Base-by-base conservation (phyloP, 2,888 invertebrate genomes). In the Hanleya hanleyi region DNA sequence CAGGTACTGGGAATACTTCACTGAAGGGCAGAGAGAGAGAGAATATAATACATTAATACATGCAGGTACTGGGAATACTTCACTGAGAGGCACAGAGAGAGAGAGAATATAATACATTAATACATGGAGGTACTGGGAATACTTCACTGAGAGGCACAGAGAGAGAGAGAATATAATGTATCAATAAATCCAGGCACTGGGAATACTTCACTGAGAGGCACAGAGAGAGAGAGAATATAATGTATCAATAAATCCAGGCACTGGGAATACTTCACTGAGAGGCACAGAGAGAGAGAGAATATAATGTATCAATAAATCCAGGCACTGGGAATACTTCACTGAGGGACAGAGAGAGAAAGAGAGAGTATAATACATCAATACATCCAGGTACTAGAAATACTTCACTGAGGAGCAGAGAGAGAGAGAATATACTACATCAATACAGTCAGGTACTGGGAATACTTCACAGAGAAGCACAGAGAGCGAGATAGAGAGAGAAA, bases 1-100 rank as follows among this genome's bases (percentile, higher is more conserved):
- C 71, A 91, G 77, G 73, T 87, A 85, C n/a, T 87, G 86, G 18
- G 87, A 85, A 77, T 88, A 91, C 57, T 79, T 81, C 41, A 91
- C 90, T 88, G 81, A 67, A 80, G 80, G 35, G 32, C 64, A 33
- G 29, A 50, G 9, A 70, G 32, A 3, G 12, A 22, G 15, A 51
- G 29, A 29, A 3, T 18, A 18, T n/a, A 9, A 9, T 9, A n/a
- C n/a, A n/a, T n/a, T n/a, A n/a, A n/a, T n/a, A n/a, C n/a, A n/a
- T n/a, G n/a, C 71, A 91, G 77, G 73, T 87, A 85, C n/a, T 87
- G 86, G 18, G 87, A 85, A 77, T 88, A 91, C 57, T 79, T 81
- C 41, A 91, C 90, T 88, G 81, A 67, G 80, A 81, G 35, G 32
- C n/a, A n/a, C 64, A 33, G 29, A 50, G 9, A 70, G 32, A 3